These are phyloP conservation scores for Ceryle rudis DNA, from an alignment of 2,797 vertebrate species.

Conservation along the genomic window DNA sequence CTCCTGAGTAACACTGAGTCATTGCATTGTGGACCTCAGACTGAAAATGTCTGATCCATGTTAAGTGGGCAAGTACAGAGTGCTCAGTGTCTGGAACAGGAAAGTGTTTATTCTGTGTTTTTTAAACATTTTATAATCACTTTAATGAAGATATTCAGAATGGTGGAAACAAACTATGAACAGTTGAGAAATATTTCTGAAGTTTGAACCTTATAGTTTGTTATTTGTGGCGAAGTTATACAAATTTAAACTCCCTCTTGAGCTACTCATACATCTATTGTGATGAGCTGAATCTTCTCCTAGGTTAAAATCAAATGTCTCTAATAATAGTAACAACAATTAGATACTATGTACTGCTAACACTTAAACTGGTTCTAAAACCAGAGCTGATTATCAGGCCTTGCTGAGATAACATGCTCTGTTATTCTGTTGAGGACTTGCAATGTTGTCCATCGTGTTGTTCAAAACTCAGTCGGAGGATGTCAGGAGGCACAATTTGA, in stretches of 20 bases:
- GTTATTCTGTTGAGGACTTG: background rate
- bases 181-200: background rate
- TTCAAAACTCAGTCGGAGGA: background rate
- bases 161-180: background rate
- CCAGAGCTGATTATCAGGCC: background rate
- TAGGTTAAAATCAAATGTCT: background rate
- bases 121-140: background rate
- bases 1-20: background rate
- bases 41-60: background rate
- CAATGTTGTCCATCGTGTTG: background rate
- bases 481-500: background rate
- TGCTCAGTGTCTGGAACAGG: background rate
- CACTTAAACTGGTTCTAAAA: background rate
- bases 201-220: background rate
- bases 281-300: background rate
- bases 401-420: background rate
- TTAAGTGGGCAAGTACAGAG: background rate
- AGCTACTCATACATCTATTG: background rate
- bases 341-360: background rate
- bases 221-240: background rate
- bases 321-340: background rate
- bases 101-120: background rate
- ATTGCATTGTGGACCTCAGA: background rate
- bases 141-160: background rate
- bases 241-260: background rate